Evolutionary conservation across 1,140 invertebrate species (phyloP).

Genomic region (Drosophila mauritiana): DNA sequence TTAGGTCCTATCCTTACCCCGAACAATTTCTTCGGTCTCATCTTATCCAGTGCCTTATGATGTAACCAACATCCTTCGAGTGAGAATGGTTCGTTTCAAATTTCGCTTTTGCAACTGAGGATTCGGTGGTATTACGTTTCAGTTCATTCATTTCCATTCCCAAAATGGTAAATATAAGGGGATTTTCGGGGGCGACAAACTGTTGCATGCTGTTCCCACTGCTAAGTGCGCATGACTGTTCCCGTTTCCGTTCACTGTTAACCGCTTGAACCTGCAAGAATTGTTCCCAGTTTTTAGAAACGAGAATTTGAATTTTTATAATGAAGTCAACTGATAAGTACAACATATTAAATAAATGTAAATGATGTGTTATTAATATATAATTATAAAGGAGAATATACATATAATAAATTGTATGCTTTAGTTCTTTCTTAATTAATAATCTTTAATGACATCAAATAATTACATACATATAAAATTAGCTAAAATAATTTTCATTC

Average conservation of each 20-base stretch:
- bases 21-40: slow-evolving; percentile 2
- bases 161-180: not conserved
- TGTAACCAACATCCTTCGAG: slow-evolving; percentile 45
- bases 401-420: too few relatives aligned
- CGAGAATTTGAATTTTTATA: slow-evolving; percentile 3
- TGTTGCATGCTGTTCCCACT: slow-evolving; percentile 50
- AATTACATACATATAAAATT: too few relatives aligned
- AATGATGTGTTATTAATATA: too few relatives aligned
- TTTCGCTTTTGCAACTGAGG: slow-evolving; percentile 18
- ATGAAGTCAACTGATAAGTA: not conserved
- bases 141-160: slow-evolving; percentile 2
- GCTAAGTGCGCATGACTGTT: slow-evolving; percentile 53
- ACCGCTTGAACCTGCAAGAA: slow-evolving; percentile 42
- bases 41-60: slow-evolving; percentile 34
- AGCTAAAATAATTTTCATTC: not conserved
- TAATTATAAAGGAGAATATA: too few relatives aligned
- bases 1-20: too few relatives aligned
- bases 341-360: too few relatives aligned
- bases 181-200: slow-evolving; percentile 50
- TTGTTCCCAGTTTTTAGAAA: slow-evolving; percentile 63
- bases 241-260: slow-evolving; percentile 41
- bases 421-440: too few relatives aligned
- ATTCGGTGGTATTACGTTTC: slow-evolving; percentile 34
- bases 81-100: slow-evolving; percentile 33
- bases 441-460: too few relatives aligned